Conservation (phyloP, 1,140 invertebrate species). For the Drosophila pseudoobscura region DNA sequence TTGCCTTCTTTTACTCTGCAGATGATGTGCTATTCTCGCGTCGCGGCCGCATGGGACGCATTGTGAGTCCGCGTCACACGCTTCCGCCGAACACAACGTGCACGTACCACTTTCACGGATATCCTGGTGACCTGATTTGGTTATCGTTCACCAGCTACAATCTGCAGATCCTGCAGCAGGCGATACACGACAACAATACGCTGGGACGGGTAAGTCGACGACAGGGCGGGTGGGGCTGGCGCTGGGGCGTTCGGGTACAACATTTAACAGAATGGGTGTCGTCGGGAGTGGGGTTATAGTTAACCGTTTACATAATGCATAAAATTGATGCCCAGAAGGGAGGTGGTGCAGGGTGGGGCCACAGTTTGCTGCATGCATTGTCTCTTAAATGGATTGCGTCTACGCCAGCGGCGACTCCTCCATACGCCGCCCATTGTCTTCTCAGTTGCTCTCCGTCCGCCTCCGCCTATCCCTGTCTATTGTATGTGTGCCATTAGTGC, state of each 20-base stretch:
- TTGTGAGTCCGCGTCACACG: conserved; percentile 92
- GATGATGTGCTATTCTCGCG: conserved; percentile 84
- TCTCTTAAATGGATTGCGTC: conserved; percentile 62
- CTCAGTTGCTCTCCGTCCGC: conserved; percentile 3
- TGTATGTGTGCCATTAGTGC: conserved; percentile 45
- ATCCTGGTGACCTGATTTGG: conserved; percentile 91
- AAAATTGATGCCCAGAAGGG: conserved; percentile 30
- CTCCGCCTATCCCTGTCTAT: background rate
- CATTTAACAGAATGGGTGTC: conserved; percentile 19
- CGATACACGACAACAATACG: conserved; percentile 83
- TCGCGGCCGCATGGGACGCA: conserved; percentile 86
- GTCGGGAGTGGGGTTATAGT: conserved; percentile 19
- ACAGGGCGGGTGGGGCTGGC: background rate
- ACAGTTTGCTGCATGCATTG: conserved; percentile 50
- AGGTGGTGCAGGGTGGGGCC: background rate
- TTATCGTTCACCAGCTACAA: conserved; percentile 93
- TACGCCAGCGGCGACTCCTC: conserved; percentile 45
- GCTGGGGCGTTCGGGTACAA: conserved; percentile 1
- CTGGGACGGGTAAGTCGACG: conserved; percentile 79
- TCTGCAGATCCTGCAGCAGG: conserved; percentile 87
- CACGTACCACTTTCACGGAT: conserved; percentile 92
- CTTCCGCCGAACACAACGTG: conserved; percentile 93
- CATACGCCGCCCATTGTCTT: conserved; percentile 12
- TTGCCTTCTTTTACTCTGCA: conserved; percentile 37
- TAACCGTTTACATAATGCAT: conserved; percentile 71